These are phyloP conservation scores for Eristalis intricaria DNA, from an alignment of 2,888 invertebrate species.

Conservation along the genomic window DNA sequence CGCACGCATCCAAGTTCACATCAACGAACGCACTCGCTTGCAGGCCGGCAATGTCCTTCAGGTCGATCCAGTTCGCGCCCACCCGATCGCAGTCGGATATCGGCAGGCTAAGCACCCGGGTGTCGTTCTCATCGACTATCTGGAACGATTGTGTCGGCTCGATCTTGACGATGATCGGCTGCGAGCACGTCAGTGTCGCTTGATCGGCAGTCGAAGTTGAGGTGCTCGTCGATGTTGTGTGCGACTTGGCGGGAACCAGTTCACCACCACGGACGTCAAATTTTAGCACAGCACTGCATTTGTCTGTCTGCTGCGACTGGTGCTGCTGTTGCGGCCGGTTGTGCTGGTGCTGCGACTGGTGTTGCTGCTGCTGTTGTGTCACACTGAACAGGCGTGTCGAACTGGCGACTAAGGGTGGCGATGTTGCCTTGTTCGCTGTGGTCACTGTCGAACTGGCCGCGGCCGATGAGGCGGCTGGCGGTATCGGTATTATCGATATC, in stretches of 20 bases:
- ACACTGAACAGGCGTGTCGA: slow-evolving; percentile 35
- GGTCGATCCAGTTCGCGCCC: slow-evolving; percentile 80
- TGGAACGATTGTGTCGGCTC: slow-evolving; percentile 80
- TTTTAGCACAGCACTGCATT: slow-evolving; percentile 77
- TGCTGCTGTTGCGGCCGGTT: slow-evolving; percentile 79
- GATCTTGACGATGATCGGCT: slow-evolving; percentile 80
- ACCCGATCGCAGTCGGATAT: slow-evolving; percentile 79
- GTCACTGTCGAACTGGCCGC: slow-evolving; percentile 67
- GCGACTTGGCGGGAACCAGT: slow-evolving; percentile 50
- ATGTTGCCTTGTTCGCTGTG: slow-evolving; percentile 76
- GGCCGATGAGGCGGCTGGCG: slow-evolving; percentile 73
- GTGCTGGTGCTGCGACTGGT: slow-evolving; percentile 28
- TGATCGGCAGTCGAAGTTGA: slow-evolving; percentile 58
- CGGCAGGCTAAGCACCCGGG: slow-evolving; percentile 78
- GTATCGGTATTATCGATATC: slow-evolving; percentile 80
- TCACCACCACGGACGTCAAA: slow-evolving; percentile 62
- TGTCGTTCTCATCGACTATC: slow-evolving; percentile 79
- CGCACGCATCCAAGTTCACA: slow-evolving; percentile 71
- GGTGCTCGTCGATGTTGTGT: slow-evolving; percentile 56
- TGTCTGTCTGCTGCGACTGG: slow-evolving; percentile 80
- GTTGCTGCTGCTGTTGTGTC: slow-evolving; percentile 35
- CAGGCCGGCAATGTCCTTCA: slow-evolving; percentile 79
- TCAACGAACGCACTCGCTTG: slow-evolving; percentile 74
- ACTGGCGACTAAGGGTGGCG: slow-evolving; percentile 75
- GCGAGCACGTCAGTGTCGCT: slow-evolving; percentile 71